Evolutionary conservation across 2,888 invertebrate genomes (phyloP).

Genomic region (Notocelia uddmanniana): DNA sequence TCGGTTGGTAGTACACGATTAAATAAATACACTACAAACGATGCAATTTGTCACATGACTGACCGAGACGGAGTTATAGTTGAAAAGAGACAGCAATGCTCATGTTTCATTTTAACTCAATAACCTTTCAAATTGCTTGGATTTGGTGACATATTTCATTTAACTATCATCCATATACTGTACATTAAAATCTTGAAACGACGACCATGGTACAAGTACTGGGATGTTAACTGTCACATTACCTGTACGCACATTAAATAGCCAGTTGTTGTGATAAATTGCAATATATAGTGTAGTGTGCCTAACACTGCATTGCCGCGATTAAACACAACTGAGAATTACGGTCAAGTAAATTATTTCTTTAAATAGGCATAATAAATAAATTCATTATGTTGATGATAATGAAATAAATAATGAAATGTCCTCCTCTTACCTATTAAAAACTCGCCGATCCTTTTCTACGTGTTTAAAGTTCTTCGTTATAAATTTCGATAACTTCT

Average conservation of each 20-base stretch:
- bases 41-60: no score
- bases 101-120: no score
- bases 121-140: no score
- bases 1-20: no score
- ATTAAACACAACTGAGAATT: not conserved
- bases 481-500: conserved; percentile 34
- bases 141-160: not conserved
- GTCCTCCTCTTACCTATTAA: conserved; percentile 12
- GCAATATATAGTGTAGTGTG: not conserved
- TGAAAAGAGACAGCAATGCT: not conserved
- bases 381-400: not conserved
- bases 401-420: conserved; percentile 11
- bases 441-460: conserved; percentile 30
- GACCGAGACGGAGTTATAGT: not conserved
- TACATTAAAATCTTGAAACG: no score
- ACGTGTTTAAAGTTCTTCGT: conserved; percentile 38
- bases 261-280: not conserved
- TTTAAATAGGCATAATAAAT: not conserved
- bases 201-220: no score
- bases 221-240: no score
- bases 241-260: no score
- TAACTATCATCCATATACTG: not conserved
- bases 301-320: not conserved
- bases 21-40: no score
- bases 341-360: not conserved